Base-by-base conservation (phyloP, 64 coral and sea anemone genomes). In the Pocillopora damicornis region DNA sequence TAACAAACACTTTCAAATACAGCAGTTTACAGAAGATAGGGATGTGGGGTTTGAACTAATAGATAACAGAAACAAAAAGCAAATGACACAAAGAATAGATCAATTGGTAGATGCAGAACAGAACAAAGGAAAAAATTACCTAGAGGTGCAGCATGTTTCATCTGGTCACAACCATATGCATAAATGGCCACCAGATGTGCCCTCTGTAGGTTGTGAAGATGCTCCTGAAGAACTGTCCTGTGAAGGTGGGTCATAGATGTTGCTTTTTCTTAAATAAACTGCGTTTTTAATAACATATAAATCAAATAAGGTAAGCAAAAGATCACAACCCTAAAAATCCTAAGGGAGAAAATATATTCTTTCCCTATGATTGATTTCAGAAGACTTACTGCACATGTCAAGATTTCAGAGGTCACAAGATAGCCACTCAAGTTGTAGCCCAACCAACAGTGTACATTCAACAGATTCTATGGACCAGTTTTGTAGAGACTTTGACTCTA, bases 401-500 rank as follows among this genome's bases (percentile, higher is more conserved):
- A 57, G 75, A 22, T 58, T 15, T 77, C 75, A 77, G 18, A 20
- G 17, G n/a, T 51, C 75, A 11, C 75, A 77, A 16, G 75, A 58
- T 15, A 58, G 75, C 75, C 57, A 71, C 67, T 23, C 67, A 71
- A n/a, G n/a, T 71, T 71, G 75, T 56, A 45, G 75, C 75, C 20
- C 42, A 57, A 77, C 37, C 18, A 22, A 42, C 42, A 77, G 75
- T 77, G 1, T 77, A 56, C 75, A 77, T 18, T 77, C 75, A 77
- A 45, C 75, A 77, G 75, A 77, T 42, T 77, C 75, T 18, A 18
- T 77, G 35, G 75, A 77, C 56, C 75, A 77, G 11, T 77, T 77
- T 17, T 77, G 75, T 45, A 77, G 35, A 77, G 75, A 77, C 75
- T 77, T 77, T 57, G 75, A 58, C 20, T 77, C 75, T 51, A 77